A percentile compares a stretch with the other conserved stretches of the same genome.
phyloP scores from a whole-genome alignment of 2,797 vertebrate genomes.

The Fundulus diaphanus region DNA sequence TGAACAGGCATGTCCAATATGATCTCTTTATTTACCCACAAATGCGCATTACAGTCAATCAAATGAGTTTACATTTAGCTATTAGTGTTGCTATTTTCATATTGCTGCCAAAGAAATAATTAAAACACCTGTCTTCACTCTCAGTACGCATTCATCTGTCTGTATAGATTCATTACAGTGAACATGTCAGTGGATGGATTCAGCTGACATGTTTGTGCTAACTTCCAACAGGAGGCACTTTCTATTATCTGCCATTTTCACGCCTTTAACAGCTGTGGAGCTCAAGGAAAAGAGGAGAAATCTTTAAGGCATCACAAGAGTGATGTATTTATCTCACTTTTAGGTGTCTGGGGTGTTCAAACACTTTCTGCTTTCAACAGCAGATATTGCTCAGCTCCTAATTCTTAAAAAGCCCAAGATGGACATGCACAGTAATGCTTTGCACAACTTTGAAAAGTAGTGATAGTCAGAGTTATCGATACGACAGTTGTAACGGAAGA shows the following conservation, averaged over 20 bases:
- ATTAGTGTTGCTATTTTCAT: not conserved
- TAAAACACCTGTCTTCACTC: not conserved
- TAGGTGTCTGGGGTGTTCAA: conserved; percentile 37
- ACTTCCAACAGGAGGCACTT: conserved; percentile 13
- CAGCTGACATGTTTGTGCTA: conserved; percentile 5
- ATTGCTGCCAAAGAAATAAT: not conserved
- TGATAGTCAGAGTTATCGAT: not conserved
- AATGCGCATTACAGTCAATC: not conserved
- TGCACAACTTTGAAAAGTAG: conserved; percentile 27
- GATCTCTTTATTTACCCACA: not conserved
- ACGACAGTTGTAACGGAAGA: not conserved
- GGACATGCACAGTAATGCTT: conserved; percentile 6
- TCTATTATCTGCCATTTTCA: conserved; percentile 48
- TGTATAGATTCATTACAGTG: conserved; percentile 9
- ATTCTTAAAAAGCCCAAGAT: not conserved
- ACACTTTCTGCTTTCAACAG: conserved; percentile 12
- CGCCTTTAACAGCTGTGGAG: conserved; percentile 49
- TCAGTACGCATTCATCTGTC: not conserved
- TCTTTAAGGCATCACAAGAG: conserved; percentile 47
- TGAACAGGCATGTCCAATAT: not conserved
- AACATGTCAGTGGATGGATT: conserved; percentile 4
- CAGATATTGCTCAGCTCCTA: conserved; percentile 4
- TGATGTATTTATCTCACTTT: conserved; percentile 62
- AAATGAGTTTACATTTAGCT: not conserved
- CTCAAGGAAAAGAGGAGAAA: conserved; percentile 17